Base-by-base conservation (phyloP, 2,113 vertebrate species). In the Candoia aspera region DNA sequence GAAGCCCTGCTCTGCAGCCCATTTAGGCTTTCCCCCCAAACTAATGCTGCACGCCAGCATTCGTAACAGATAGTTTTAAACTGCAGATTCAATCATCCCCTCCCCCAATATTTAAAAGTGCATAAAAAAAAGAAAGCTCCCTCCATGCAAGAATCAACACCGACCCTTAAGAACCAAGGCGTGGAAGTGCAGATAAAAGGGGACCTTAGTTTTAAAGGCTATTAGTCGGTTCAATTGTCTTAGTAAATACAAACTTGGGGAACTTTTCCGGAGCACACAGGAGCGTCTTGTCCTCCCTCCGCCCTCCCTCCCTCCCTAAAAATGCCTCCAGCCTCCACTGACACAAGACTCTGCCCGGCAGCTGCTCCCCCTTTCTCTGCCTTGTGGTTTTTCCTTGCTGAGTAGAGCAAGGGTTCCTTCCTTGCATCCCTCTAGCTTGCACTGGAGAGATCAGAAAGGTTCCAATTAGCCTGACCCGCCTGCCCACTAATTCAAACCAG, bases 401-500 rank as follows among this genome's bases (percentile, higher is more conserved):
- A 87, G 55, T 53, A 46, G 19, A 90, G 46, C 87, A 89, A 89
- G 90, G 79, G 92, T 58, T 93, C 91, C 79, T 91, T 91, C 85
- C 33, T 79, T 93, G 57, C 21, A 68, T 91, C 92, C 37, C 87
- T 86, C 29, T 89, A 8, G 19, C 86, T 58, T 88, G 86, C 62
- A 85, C 59, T 90, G 92, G 57, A 73, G 90, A 53, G 88, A 93
- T 91, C 90, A 90, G 92, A 94, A 94, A 94, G 93, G 95, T 93
- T 92, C 79, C 87, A 92, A 93, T 94, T 95, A 95, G 89, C 94
- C 94, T 94, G 94, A 91, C 92, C 94, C 86, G 94, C 91, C 90
- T 91, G 92, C 64, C 87, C 55, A 87, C 68, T 95, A 95, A 95
- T 95, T 95, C 92, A 92, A 94, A 94, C 91, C 95, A 95, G 94